Base-by-base conservation (phyloP, 2,888 invertebrate genomes). In the Lasioglossum villosulum region DNA sequence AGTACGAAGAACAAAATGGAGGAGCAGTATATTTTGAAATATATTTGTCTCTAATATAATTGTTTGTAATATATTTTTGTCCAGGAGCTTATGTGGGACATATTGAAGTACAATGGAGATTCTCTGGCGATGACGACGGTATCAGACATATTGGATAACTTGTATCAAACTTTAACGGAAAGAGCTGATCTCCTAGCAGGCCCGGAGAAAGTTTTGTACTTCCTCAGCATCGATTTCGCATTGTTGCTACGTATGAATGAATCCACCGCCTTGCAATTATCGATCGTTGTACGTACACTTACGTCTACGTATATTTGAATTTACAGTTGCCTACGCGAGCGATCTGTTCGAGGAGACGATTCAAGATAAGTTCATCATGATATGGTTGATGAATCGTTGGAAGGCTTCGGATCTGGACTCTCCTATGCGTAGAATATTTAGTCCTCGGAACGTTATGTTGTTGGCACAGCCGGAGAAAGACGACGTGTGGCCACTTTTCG, bases 371-470 rank as follows among this genome's bases (percentile, higher is more conserved):
- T 92, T 95, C 52, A 89, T 94, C n/a, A 89, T 91, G 48, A 48
- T 94, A 42, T 95, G 95, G 95, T 92, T 91, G 79, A 90, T 90
- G 71, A 78, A 86, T 27, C 78, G 82, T 75, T 83, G 91, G n/a
- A 90, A 91, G 83, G 42, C 82, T 70, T 73, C 84, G 2, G 89
- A 93, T n/a, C 45, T 76, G 1, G 91, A 93, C 27, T 90, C 91
- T 4, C 90, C 94, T 4, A 90, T 95, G 70, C 84, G 82, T 4
- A 92, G 93, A 82, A 82, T 95, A 81, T 84, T 95, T n/a, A 91
- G 94, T 80, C 92, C 94, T 8, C 90, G 95, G 76, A 95, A 95
- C 85, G 89, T 95, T 68, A 90, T 92, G 83, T 78, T 95, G 42
- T 75, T 95, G 23, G 90, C 91, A 12, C 90, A 91, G 73, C 85